Evolutionary conservation across 35 echinoderm and acorn worm species (phyloP).

Genomic region (Ophioderma brevispina): DNA sequence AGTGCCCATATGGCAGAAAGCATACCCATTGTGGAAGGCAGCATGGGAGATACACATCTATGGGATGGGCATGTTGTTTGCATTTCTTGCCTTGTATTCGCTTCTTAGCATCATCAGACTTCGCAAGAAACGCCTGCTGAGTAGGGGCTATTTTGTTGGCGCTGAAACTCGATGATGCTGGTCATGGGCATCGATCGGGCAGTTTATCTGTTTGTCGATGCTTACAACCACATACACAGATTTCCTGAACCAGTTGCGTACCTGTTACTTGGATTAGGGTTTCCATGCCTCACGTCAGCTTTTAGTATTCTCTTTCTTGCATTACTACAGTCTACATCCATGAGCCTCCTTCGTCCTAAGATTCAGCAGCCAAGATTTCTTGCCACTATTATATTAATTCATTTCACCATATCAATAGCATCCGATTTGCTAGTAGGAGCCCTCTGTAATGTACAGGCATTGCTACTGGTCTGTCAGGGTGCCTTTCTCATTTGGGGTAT

Average conservation of each 20-base stretch:
- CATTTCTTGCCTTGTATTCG: constrained; percentile 78
- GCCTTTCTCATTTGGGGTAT: constrained; percentile 91
- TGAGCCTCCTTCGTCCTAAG: constrained; percentile 67
- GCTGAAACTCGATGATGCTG: constrained; percentile 82
- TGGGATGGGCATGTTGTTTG: constrained; percentile 66
- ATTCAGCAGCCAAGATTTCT: constrained; percentile 78
- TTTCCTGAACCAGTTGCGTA: constrained; percentile 69
- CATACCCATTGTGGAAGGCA: constrained; percentile 36
- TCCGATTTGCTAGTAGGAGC: constrained; percentile 77
- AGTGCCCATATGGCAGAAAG: constrained; percentile 71
- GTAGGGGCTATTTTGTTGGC: constrained; percentile 86
- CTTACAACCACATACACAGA: constrained; percentile 75
- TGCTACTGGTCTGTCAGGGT: constrained; percentile 79
- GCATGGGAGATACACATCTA: constrained; percentile 93
- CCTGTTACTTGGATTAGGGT: constrained; percentile 83
- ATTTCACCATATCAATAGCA: constrained; percentile 76
- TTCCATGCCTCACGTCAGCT: constrained; percentile 92
- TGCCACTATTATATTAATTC: constrained; percentile 59
- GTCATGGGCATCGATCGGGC: constrained; percentile 76
- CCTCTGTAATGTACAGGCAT: constrained; percentile 29
- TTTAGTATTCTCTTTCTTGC: constrained; percentile 98
- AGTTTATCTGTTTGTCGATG: constrained; percentile 85
- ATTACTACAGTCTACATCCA: constrained; percentile 83
- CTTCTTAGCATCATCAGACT: constrained; percentile 78
- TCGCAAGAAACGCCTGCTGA: constrained; percentile 62